phyloP scores from a whole-genome alignment of 2,113 vertebrate genomes.

The Callorhinus ursinus region DNA sequence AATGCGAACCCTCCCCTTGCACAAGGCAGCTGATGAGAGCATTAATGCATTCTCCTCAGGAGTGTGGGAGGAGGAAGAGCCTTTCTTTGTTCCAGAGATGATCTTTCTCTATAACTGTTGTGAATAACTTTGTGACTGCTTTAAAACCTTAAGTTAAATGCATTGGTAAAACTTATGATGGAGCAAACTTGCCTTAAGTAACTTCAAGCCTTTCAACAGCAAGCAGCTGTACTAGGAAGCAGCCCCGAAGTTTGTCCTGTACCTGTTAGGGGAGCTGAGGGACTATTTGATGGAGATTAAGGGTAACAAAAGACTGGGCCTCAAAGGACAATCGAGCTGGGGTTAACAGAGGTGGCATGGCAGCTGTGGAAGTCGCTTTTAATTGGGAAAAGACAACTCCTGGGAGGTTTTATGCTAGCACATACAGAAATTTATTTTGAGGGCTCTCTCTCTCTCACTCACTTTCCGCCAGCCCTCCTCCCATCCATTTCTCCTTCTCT shows the following conservation, averaged over 20 bases:
- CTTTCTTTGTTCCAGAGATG: neutral
- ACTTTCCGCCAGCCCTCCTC: neutral
- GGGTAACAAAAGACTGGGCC: neutral
- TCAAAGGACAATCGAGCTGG: neutral
- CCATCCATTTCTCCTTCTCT: neutral
- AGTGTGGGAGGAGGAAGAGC: neutral
- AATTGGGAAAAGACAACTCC: neutral
- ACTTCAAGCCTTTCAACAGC: neutral
- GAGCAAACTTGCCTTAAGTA: neutral
- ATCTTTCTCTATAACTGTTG: neutral
- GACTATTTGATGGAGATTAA: neutral
- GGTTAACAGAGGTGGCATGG: neutral
- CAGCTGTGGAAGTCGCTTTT: neutral
- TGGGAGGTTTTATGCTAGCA: neutral
- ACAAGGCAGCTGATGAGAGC: neutral
- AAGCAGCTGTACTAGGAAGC: neutral
- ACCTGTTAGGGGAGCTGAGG: neutral
- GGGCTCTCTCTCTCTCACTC: no score
- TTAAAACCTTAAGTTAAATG: conserved; percentile 43
- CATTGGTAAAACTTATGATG: neutral
- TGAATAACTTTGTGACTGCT: neutral
- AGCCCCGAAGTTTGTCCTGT: neutral
- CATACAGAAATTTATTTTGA: neutral
- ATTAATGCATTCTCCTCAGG: no score
- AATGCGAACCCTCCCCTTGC: neutral